Conservation (phyloP, 2,797 vertebrate species). For the Chromis chromis region DNA sequence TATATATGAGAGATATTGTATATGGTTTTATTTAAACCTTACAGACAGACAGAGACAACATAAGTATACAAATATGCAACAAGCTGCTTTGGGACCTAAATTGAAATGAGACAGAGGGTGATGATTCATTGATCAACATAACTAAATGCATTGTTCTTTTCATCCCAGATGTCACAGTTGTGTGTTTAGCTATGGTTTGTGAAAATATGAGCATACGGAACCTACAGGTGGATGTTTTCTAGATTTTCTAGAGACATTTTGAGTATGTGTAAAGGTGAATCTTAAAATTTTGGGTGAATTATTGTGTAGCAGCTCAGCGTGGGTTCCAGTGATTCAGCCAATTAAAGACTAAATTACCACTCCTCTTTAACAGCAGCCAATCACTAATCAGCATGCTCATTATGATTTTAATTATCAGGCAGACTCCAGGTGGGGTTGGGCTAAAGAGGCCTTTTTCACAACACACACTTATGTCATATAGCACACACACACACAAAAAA, state of each 20-base stretch:
- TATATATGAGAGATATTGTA: neutral
- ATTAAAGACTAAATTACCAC: conserved; percentile 21
- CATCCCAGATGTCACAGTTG: conserved; percentile 6
- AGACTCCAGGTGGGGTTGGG: conserved; percentile 1
- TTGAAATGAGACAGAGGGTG: conserved; percentile 3
- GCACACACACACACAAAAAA: neutral
- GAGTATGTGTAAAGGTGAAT: no score
- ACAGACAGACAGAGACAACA: neutral
- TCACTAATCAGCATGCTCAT: conserved; percentile 18
- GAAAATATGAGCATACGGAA: neutral
- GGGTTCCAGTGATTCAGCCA: neutral
- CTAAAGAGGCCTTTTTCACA: neutral
- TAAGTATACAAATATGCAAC: neutral
- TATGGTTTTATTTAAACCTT: neutral
- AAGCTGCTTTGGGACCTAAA: neutral
- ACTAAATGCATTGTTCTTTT: conserved; percentile 10
- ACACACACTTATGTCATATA: neutral
- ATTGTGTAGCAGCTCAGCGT: neutral
- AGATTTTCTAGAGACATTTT: no score
- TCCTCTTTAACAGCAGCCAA: neutral
- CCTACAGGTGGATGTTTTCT: neutral
- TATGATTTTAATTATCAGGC: conserved; percentile 10
- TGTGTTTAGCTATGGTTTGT: neutral
- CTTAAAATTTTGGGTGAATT: neutral
- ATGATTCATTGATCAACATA: conserved; percentile 29